phyloP scores from a whole-genome alignment of 2,113 vertebrate genomes.

The Quiscalus mexicanus region DNA sequence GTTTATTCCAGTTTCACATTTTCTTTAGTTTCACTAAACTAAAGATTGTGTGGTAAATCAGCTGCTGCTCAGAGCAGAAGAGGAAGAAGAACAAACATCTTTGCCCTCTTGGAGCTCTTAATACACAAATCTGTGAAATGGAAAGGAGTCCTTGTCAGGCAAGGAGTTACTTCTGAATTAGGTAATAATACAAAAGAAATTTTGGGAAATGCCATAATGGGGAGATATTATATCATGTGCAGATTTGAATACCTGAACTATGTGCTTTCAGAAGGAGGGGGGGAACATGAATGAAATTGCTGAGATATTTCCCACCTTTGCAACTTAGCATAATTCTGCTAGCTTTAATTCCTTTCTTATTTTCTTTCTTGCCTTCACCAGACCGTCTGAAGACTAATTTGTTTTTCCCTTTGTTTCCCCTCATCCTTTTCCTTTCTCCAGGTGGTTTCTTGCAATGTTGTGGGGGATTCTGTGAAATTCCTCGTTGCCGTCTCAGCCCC shows the following conservation, averaged over 20 bases:
- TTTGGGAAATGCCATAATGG: not conserved
- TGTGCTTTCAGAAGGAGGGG: not conserved
- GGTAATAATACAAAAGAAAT: not conserved
- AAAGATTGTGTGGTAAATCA: not conserved
- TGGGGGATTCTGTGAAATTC: slow-evolving; percentile 84
- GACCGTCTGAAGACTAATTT: not conserved
- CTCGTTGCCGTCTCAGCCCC: slow-evolving; percentile 58
- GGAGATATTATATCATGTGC: not conserved
- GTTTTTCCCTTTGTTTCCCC: not conserved
- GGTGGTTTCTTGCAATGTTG: slow-evolving; percentile 83
- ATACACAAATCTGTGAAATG: not conserved
- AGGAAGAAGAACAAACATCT: not conserved
- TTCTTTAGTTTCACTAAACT: not conserved
- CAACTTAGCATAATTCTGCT: not conserved
- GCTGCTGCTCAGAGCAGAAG: not conserved
- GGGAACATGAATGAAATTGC: not conserved
- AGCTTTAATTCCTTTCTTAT: not conserved
- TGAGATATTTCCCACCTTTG: not conserved
- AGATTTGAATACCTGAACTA: not conserved
- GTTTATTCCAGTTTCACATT: not conserved
- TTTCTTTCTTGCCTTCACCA: not conserved
- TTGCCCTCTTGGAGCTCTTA: not conserved
- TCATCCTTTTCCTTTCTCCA: slow-evolving; percentile 24
- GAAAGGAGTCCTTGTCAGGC: not conserved
- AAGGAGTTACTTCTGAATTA: not conserved